Conservation (phyloP, 2,888 invertebrate species). For the Agrochola lota region DNA sequence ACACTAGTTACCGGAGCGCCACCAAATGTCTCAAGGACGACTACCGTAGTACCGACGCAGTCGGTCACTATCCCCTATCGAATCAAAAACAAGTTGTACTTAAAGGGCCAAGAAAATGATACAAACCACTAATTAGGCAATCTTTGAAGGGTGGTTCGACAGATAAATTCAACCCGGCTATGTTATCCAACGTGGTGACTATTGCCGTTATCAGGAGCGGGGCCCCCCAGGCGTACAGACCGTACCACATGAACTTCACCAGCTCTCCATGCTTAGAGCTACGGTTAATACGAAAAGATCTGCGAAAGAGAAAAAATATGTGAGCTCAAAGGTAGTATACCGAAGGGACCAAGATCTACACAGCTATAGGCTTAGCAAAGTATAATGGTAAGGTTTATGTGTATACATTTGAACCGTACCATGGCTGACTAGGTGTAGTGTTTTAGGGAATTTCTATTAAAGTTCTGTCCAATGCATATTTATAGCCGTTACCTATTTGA, state of each 20-base stretch:
- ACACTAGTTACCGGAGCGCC: no score
- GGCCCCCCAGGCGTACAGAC: constrained; percentile 69
- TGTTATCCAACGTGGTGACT: constrained; percentile 17
- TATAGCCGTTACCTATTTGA: no score
- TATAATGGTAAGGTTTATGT: not conserved
- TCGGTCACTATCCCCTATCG: not conserved
- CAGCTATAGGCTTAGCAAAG: not conserved
- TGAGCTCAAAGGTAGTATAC: not conserved
- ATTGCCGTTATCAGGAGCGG: constrained; percentile 48
- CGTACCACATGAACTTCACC: constrained; percentile 70
- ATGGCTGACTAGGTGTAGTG: not conserved
- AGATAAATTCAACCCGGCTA: not conserved
- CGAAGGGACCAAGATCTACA: not conserved
- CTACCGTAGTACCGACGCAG: no score
- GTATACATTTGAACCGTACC: not conserved
- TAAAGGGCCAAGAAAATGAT: not conserved
- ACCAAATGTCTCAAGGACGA: no score
- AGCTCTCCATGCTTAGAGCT: constrained; percentile 54
- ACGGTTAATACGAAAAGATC: constrained; percentile 10
- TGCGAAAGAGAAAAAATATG: constrained; percentile 3
- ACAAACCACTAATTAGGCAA: constrained; percentile 61
- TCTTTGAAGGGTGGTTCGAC: constrained; percentile 54
- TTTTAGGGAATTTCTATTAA: not conserved
- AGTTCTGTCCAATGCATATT: not conserved
- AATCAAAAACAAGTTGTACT: not conserved